A percentile compares a stretch with the other conserved stretches of the same genome.
Conservation (phyloP, 2,113 vertebrate genomes). For the Eptatretus burgeri region DNA sequence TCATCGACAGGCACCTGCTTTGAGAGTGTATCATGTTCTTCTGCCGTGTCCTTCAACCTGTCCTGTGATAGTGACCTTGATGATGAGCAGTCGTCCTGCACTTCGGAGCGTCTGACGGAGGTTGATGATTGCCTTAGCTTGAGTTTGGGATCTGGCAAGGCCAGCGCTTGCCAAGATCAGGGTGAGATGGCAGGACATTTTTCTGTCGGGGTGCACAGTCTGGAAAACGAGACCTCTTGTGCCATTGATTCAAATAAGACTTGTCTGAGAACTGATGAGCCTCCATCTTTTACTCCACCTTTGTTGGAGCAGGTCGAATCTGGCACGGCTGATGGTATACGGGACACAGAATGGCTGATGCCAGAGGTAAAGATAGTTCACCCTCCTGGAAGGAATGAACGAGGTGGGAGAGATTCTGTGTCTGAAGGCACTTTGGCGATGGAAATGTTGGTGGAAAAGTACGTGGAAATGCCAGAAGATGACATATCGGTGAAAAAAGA, state of each 20-base stretch:
- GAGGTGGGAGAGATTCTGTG: neutral
- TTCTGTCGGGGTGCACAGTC: no score
- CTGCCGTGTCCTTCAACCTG: conserved; percentile 23
- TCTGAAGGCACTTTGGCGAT: conserved; percentile 22
- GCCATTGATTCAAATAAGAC: no score
- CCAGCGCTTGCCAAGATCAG: no score
- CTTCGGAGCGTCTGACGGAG: neutral
- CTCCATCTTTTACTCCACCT: no score
- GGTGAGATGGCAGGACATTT: no score
- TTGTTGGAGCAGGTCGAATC: no score
- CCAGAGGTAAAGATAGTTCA: neutral
- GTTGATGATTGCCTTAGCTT: neutral
- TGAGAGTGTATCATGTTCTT: neutral
- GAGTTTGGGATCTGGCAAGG: no score
- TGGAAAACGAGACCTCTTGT: no score
- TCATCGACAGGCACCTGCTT: neutral
- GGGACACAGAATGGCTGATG: neutral
- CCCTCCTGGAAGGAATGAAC: neutral
- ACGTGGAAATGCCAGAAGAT: conserved; percentile 21
- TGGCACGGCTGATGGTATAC: conserved; percentile 4
- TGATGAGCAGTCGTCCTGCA: conserved; percentile 13
- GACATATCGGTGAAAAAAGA: conserved; percentile 23
- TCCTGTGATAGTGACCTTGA: conserved; percentile 33
- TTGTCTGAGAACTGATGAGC: no score
- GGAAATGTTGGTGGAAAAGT: conserved; percentile 22